A percentile compares a stretch with the other conserved stretches of the same genome.
Evolutionary conservation across 2,797 vertebrate genomes (phyloP).

Genomic region (Kryptolebias ocellatus): DNA sequence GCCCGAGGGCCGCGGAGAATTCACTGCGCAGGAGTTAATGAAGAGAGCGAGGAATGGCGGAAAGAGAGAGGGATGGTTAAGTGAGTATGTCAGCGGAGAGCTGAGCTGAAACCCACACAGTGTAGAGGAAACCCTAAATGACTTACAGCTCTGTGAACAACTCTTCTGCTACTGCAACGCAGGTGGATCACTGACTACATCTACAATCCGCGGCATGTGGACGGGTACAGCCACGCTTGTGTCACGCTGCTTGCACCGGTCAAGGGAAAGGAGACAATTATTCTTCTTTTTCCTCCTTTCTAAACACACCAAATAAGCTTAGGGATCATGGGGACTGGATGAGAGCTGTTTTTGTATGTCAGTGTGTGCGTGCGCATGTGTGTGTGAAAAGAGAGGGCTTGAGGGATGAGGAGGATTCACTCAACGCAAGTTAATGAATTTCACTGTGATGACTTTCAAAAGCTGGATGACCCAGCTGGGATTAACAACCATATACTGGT

Average conservation of each 20-base stretch:
- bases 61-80: conserved; percentile 72
- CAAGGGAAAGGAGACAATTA: conserved; percentile 61
- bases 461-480: conserved; percentile 71
- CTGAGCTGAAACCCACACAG: conserved; percentile 68
- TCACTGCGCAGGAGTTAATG: conserved; percentile 79
- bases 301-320: conserved; percentile 79
- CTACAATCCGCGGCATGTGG: conserved; percentile 43
- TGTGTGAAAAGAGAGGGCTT: conserved; percentile 49
- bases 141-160: conserved; percentile 71
- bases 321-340: conserved; percentile 73
- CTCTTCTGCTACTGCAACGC: conserved; percentile 49
- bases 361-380: conserved; percentile 18
- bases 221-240: conserved; percentile 40
- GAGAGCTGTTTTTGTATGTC: conserved; percentile 57
- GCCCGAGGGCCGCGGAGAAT: conserved; percentile 73
- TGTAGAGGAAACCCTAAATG: conserved; percentile 67
- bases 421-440: conserved; percentile 79
- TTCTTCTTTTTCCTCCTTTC: conserved; percentile 56
- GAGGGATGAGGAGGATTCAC: conserved; percentile 74
- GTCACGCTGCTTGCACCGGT: conserved; percentile 51
- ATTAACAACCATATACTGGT: conserved; percentile 72
- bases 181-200: conserved; percentile 71
- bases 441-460: conserved; percentile 77
- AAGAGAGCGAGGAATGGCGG: conserved; percentile 72
- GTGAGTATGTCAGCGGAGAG: conserved; percentile 75